Percentiles rank a stretch among this genome's conserved stretches.
Conservation (phyloP, 2,797 vertebrate genomes). For the Pangasius larnaudii region DNA sequence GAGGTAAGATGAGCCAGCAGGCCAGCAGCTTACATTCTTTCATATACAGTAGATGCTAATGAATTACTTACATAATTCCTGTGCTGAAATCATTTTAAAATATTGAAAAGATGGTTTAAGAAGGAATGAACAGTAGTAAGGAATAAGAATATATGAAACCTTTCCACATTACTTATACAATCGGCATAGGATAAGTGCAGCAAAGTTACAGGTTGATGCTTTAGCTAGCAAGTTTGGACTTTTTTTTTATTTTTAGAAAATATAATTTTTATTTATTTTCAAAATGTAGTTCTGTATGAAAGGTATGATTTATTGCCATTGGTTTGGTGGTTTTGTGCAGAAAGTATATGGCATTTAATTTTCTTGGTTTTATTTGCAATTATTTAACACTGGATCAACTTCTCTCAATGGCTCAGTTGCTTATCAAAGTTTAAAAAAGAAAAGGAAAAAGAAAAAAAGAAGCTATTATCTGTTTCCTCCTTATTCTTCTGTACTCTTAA, state of each 20-base stretch:
- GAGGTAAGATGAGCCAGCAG: neutral
- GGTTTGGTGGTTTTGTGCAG: neutral
- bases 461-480: neutral
- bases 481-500: neutral
- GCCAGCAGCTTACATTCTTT: conserved; percentile 9
- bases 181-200: neutral
- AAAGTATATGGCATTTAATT: neutral
- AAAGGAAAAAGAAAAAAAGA: neutral
- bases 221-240: neutral
- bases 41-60: neutral
- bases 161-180: neutral
- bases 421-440: neutral
- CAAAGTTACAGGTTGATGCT: neutral
- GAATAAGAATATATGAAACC: neutral
- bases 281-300: neutral
- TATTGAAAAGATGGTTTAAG: neutral
- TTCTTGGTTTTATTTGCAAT: neutral
- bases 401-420: neutral
- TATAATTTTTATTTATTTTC: neutral
- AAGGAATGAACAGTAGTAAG: neutral
- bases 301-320: neutral
- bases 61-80: neutral
- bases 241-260: neutral
- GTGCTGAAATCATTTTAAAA: neutral
- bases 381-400: neutral